Conservation (phyloP, 37 sponge, comb jelly and placozoan species). For the Oopsacas minuta region DNA sequence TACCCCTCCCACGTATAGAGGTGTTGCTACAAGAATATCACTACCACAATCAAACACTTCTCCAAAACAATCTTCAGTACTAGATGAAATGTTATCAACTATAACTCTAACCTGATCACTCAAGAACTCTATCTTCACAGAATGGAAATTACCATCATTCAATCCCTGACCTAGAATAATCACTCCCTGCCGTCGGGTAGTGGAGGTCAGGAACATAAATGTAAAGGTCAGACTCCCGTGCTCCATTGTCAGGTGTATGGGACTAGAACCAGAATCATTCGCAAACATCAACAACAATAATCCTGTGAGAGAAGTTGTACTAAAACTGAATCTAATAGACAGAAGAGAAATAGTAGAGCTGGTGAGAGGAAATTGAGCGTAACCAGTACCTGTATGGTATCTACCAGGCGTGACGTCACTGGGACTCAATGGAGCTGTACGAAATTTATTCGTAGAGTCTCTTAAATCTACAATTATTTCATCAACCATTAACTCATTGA, state of each 20-base stretch:
- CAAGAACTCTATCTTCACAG: background rate
- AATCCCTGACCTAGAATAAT: background rate
- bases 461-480: background rate
- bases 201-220: background rate
- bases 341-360: background rate
- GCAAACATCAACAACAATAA: background rate
- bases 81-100: background rate
- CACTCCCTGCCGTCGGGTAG: background rate
- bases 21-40: background rate
- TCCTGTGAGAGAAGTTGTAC: background rate
- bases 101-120: background rate
- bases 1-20: conserved; percentile 2
- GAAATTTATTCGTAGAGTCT: background rate
- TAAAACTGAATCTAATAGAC: background rate
- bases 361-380: background rate
- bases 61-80: background rate
- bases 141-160: background rate
- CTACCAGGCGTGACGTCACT: background rate
- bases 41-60: background rate
- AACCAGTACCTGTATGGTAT: background rate
- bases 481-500: background rate
- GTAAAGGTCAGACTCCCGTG: background rate
- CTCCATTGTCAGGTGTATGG: background rate
- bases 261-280: background rate
- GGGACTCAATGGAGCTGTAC: background rate